Evolutionary conservation across 2,113 vertebrate genomes (phyloP).

Genomic region (Notothenia rossii): DNA sequence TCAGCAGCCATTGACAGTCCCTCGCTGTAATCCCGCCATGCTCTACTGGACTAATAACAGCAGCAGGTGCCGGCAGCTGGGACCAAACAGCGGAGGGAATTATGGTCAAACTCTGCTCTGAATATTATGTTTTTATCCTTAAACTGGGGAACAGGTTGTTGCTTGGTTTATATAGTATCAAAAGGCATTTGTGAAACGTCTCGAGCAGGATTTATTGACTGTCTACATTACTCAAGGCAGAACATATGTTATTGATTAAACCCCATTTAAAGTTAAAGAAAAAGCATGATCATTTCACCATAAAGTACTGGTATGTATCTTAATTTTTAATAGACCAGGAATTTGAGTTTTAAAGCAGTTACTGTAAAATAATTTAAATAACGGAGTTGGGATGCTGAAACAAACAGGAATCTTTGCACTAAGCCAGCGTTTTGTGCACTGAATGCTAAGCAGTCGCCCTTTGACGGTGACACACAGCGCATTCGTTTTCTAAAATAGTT

Average conservation of each 20-base stretch:
- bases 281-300: not conserved
- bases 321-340: not conserved
- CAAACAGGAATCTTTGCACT: constrained; percentile 31
- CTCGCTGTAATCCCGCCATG: constrained; percentile 48
- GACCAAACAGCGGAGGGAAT: not conserved
- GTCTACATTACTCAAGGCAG: not conserved
- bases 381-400: constrained; percentile 13
- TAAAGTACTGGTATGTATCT: not conserved
- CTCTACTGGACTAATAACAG: constrained; percentile 56
- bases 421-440: constrained; percentile 45
- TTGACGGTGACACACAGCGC: constrained; percentile 37
- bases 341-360: not conserved
- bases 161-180: too few relatives aligned
- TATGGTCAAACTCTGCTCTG: not conserved
- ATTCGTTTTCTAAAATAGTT: constrained; percentile 50
- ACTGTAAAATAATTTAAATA: not conserved
- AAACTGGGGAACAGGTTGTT: not conserved
- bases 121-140: not conserved
- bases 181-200: too few relatives aligned
- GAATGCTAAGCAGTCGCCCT: constrained; percentile 66
- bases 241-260: not conserved
- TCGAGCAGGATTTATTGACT: not conserved
- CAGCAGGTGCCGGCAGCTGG: constrained; percentile 51
- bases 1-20: constrained; percentile 35
- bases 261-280: not conserved